Evolutionary conservation across 2,888 invertebrate species (phyloP).

Genomic region (Phytoseiulus persimilis): DNA sequence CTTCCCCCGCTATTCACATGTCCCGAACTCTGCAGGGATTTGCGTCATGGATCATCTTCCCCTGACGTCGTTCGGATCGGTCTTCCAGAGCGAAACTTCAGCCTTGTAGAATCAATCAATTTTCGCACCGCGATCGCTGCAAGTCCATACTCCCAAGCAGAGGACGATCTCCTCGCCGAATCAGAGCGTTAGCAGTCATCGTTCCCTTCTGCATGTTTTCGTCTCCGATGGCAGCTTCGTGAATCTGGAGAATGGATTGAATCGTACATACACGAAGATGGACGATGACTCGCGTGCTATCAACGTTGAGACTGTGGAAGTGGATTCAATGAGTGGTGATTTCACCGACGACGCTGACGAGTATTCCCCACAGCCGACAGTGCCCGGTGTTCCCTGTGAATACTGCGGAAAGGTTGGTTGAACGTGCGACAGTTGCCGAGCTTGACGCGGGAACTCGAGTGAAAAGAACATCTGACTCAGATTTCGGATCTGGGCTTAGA

Average conservation of each 20-base stretch:
- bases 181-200: not conserved
- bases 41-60: not conserved
- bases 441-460: not conserved
- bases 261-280: not conserved
- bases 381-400: slow-evolving; percentile 7
- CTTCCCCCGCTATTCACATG: not conserved
- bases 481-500: too few relatives aligned
- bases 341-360: slow-evolving; percentile 20
- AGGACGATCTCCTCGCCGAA: not conserved
- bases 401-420: slow-evolving; percentile 25
- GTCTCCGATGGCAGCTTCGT: not conserved
- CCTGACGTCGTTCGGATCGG: too few relatives aligned
- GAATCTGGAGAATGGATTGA: not conserved
- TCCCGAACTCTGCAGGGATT: not conserved
- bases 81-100: not conserved
- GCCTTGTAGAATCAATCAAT: too few relatives aligned
- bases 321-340: slow-evolving; percentile 12
- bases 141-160: too few relatives aligned
- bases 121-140: too few relatives aligned
- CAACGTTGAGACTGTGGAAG: not conserved
- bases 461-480: too few relatives aligned
- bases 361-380: not conserved
- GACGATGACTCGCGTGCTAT: not conserved
- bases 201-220: not conserved
- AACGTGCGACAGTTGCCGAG: slow-evolving; percentile 18